Evolutionary conservation across 1,140 invertebrate genomes (phyloP).

Genomic region (Cepaea nemoralis): DNA sequence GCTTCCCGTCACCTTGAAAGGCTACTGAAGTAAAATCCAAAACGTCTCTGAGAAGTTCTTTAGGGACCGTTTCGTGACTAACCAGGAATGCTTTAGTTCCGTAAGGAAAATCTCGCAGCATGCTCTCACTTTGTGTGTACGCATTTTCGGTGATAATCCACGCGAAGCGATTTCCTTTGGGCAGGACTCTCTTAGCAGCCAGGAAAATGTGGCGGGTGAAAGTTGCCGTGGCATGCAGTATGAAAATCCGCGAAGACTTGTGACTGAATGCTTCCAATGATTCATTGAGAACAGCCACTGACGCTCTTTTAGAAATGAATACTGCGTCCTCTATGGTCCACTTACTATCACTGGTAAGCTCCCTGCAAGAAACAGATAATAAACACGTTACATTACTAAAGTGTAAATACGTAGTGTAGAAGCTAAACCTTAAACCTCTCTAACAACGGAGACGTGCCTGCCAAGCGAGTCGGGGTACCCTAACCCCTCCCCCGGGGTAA

Average conservation of each 20-base stretch:
- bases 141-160: constrained; percentile 65
- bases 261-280: constrained; percentile 42
- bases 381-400: no score
- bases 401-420: no score
- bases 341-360: constrained; percentile 46
- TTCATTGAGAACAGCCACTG: constrained; percentile 40
- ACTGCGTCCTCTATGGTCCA: constrained; percentile 58
- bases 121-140: constrained; percentile 51
- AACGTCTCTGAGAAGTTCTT: constrained; percentile 58
- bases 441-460: no score
- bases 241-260: constrained; percentile 55
- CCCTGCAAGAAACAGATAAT: constrained; percentile 33
- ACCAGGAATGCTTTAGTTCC: constrained; percentile 57
- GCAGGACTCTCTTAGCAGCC: constrained; percentile 40
- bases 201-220: constrained; percentile 55
- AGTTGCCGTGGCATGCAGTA: constrained; percentile 56
- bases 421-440: no score
- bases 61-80: constrained; percentile 49
- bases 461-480: no score
- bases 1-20: constrained; percentile 39
- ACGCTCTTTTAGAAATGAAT: constrained; percentile 45
- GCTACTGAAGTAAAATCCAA: constrained; percentile 52
- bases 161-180: constrained; percentile 50
- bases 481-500: no score
- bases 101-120: constrained; percentile 50